phyloP scores from a whole-genome alignment of 2,888 invertebrate genomes.

The Smittia aterrima region DNA sequence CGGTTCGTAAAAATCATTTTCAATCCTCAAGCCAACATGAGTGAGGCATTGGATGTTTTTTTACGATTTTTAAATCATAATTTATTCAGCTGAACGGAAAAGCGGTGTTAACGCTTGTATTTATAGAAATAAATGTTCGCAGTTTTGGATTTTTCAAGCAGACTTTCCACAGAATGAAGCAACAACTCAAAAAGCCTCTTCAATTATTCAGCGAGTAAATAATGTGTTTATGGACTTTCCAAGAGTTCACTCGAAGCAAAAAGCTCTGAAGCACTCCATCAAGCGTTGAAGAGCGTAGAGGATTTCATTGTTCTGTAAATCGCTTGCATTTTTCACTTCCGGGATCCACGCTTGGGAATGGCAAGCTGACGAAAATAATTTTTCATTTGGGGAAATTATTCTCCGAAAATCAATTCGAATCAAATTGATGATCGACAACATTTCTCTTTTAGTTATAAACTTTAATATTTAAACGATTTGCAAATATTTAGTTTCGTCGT shows the following conservation, averaged over 20 bases:
- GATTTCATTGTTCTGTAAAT: neutral
- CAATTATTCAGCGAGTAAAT: neutral
- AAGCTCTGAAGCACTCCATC: neutral
- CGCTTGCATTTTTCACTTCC: neutral
- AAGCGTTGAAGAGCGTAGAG: neutral
- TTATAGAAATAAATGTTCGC: too few relatives aligned
- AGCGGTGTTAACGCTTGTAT: neutral
- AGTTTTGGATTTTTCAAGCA: too few relatives aligned
- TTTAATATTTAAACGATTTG: too few relatives aligned
- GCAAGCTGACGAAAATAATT: too few relatives aligned
- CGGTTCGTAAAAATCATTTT: neutral
- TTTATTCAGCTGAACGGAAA: neutral
- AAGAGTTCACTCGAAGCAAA: neutral
- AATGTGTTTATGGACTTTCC: neutral
- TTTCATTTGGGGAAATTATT: too few relatives aligned
- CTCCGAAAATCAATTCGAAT: too few relatives aligned
- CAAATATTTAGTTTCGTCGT: too few relatives aligned
- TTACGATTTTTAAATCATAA: constrained; percentile 13
- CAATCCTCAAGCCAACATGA: neutral
- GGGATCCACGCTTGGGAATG: too few relatives aligned
- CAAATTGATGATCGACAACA: too few relatives aligned
- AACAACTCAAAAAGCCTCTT: neutral
- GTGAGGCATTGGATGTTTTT: neutral
- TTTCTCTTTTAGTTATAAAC: too few relatives aligned
- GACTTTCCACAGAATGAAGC: too few relatives aligned